Percentiles rank a stretch among this genome's conserved stretches.
These are phyloP conservation scores for Cyanoramphus novaezelandiae DNA, from an alignment of 2,113 vertebrate genomes.

Conservation along the genomic window DNA sequence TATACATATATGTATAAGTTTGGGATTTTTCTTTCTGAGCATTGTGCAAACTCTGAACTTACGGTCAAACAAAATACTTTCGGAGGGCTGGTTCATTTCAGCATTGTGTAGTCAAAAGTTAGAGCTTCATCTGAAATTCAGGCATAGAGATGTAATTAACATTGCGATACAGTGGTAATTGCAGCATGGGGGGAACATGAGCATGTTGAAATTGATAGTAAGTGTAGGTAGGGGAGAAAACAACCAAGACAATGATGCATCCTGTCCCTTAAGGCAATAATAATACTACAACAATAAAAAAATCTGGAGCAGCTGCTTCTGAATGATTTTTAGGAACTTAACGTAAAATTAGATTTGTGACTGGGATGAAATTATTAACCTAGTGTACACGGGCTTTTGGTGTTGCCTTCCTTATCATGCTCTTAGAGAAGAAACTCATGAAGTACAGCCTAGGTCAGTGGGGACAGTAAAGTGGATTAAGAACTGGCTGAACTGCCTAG, in stretches of 20 bases:
- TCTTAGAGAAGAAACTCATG: background rate
- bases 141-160: background rate
- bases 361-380: background rate
- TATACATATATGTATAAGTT: background rate
- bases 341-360: background rate
- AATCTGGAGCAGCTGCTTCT: background rate
- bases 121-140: background rate
- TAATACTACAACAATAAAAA: background rate
- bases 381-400: background rate
- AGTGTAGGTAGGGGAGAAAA: background rate
- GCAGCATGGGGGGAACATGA: background rate
- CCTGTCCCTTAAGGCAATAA: background rate
- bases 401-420: background rate
- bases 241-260: background rate
- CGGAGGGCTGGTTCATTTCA: background rate
- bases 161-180: background rate
- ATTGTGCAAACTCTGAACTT: background rate
- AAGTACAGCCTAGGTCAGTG: background rate
- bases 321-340: background rate
- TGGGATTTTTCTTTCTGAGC: rapidly evolving
- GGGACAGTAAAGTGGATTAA: background rate
- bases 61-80: background rate
- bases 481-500: background rate
- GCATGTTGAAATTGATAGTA: background rate
- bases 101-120: background rate